A percentile compares a stretch with the other conserved stretches of the same genome.
phyloP scores from a whole-genome alignment of 2,797 vertebrate genomes.

The Lutjanus campechanus region DNA sequence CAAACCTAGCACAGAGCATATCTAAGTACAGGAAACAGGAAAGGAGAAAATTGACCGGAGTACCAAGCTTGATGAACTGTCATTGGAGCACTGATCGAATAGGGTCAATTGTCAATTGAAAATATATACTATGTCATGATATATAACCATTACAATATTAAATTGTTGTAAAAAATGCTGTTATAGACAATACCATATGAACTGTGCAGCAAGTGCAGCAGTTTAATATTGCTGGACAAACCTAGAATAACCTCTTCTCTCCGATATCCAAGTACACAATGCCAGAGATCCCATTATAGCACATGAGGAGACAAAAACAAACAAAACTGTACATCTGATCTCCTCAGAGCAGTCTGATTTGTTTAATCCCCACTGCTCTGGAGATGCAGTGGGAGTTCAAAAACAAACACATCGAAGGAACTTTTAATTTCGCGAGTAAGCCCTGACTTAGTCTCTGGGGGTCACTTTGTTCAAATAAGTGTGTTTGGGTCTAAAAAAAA shows the following conservation, averaged over 20 bases:
- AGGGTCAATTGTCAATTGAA: too few relatives aligned
- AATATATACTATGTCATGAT: too few relatives aligned
- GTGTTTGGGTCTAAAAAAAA: background rate
- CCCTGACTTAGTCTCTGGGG: background rate
- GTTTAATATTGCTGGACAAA: background rate
- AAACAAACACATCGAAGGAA: background rate
- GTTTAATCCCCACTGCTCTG: background rate
- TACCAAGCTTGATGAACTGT: too few relatives aligned
- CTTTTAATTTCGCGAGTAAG: background rate
- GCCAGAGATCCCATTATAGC: background rate
- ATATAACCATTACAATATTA: too few relatives aligned
- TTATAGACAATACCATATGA: background rate
- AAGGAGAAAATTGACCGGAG: too few relatives aligned
- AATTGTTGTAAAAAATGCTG: background rate
- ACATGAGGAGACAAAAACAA: background rate
- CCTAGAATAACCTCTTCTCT: background rate
- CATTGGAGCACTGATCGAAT: too few relatives aligned
- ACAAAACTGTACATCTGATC: background rate
- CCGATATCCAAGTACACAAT: background rate
- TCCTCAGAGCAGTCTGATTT: background rate
- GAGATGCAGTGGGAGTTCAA: background rate
- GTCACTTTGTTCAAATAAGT: background rate
- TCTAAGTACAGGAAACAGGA: too few relatives aligned
- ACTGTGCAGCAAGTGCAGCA: background rate
- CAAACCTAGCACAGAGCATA: too few relatives aligned